phyloP scores from a whole-genome alignment of 1,140 invertebrate genomes.

The Trichogramma pretiosum region DNA sequence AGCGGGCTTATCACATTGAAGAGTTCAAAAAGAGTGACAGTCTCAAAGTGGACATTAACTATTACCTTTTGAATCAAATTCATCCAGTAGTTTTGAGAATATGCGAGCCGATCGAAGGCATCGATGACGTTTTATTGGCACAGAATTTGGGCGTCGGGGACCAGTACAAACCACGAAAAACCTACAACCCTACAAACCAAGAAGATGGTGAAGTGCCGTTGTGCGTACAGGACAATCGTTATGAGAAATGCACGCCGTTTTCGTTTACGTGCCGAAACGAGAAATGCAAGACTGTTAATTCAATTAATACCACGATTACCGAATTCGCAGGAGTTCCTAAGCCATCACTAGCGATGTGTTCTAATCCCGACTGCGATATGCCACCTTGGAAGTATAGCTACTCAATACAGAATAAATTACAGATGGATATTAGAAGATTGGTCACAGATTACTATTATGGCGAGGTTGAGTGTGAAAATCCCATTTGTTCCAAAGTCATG shows the following conservation, averaged over 20 bases:
- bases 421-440: slow-evolving; percentile 54
- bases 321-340: slow-evolving; percentile 25
- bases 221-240: slow-evolving; percentile 63
- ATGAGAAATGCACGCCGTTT: slow-evolving; percentile 66
- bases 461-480: slow-evolving; percentile 82
- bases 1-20: slow-evolving; percentile 89
- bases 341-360: slow-evolving; percentile 55
- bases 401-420: slow-evolving; percentile 64
- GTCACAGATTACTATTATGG: slow-evolving; percentile 69
- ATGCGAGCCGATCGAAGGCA: slow-evolving; percentile 91
- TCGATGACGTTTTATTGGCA: slow-evolving; percentile 82
- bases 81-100: slow-evolving; percentile 91
- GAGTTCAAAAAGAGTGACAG: slow-evolving; percentile 67
- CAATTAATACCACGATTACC: slow-evolving; percentile 24
- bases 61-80: slow-evolving; percentile 81
- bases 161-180: slow-evolving; percentile 43
- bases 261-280: slow-evolving; percentile 53
- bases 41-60: slow-evolving; percentile 70
- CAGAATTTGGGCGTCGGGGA: slow-evolving; percentile 65
- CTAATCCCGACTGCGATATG: slow-evolving; percentile 55
- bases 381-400: slow-evolving; percentile 55
- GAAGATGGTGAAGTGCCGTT: slow-evolving; percentile 46
- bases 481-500: slow-evolving; percentile 65
- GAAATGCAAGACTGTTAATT: slow-evolving; percentile 52
- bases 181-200: slow-evolving; percentile 37